Base-by-base conservation (phyloP, 2,888 invertebrate genomes). In the Lasioglossum villosulum region DNA sequence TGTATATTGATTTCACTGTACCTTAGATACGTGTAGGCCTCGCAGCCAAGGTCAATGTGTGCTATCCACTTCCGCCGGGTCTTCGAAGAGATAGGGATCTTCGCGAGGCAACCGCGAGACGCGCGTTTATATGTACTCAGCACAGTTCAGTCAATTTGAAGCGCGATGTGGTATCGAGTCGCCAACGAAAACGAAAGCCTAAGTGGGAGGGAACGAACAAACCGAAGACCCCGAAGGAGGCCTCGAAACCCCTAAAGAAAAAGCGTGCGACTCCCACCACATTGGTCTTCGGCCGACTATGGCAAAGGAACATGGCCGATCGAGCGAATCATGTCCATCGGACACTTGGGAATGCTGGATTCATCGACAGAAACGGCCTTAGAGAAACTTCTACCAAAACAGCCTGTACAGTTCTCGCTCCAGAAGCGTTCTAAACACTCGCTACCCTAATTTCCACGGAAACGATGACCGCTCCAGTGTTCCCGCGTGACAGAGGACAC, bases 141-240 rank as follows among this genome's bases (percentile, higher is more conserved):
- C 89, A 90, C 89, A 91, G 89, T 93, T 93, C 92, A 93, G 94
- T 94, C 94, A 94, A 94, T 94, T 94, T 92, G 90, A 92, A 93
- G 91, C 89, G 90, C 92, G 91, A 93, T 90, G 91, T 90, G 92
- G 91, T 91, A 89, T 80, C 84, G 89, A 93, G 92, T 93, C 90
- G 92, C 91, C 87, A 90, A 91, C 86, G 86, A 90, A 90, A 87
- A 84, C 82, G 83, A 81, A 73, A 86, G 88, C 86, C 86, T 86
- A 88, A 89, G 76, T 70, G 75, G 71, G 45, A 72, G 19, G 19
- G 30, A 78, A 76, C 52, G 74, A 37, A 80, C 34, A 80, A 39
- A 48, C n/a, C 19, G 66, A 45, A 77, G 34, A 78, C 82, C 76
- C 56, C 73, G 70, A 37, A 76, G 82, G 86, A 85, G 89, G 88